These are phyloP conservation scores for Beroe forskalii DNA, from an alignment of 37 sponge, comb jelly and placozoan species.

Conservation along the genomic window DNA sequence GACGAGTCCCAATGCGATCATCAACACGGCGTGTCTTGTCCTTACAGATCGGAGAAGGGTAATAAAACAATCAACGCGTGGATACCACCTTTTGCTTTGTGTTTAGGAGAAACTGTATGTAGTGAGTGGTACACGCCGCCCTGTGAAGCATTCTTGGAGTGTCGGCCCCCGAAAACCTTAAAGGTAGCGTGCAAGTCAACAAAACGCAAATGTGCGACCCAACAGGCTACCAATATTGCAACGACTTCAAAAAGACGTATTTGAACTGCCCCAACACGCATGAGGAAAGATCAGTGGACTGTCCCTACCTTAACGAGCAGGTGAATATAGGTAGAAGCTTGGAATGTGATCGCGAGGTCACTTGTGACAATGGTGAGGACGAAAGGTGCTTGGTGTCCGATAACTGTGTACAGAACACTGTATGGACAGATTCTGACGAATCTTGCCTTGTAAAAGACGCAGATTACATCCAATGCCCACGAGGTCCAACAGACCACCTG, in stretches of 20 bases:
- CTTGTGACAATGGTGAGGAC: constrained; percentile 5
- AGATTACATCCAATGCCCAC: neutral
- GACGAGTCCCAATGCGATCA: neutral
- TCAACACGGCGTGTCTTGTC: neutral
- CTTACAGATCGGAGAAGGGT: no score
- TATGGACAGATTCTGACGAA: neutral
- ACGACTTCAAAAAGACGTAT: neutral
- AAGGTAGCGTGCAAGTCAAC: no score
- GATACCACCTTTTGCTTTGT: neutral
- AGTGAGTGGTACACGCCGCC: no score
- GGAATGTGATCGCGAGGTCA: neutral
- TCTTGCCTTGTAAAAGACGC: neutral
- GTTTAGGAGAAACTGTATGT: neutral
- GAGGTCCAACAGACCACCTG: no score
- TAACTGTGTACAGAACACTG: neutral
- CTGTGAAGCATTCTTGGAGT: no score
- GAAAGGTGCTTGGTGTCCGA: neutral
- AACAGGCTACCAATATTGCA: neutral
- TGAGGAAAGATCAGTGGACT: neutral
- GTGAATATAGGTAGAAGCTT: neutral
- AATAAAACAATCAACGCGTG: neutral
- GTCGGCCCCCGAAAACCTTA: no score
- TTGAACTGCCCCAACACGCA: neutral
- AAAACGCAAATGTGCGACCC: neutral
- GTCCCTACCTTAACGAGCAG: neutral